Evolutionary conservation across 1,140 invertebrate genomes (phyloP).

Genomic region (Temnothorax nylanderi): DNA sequence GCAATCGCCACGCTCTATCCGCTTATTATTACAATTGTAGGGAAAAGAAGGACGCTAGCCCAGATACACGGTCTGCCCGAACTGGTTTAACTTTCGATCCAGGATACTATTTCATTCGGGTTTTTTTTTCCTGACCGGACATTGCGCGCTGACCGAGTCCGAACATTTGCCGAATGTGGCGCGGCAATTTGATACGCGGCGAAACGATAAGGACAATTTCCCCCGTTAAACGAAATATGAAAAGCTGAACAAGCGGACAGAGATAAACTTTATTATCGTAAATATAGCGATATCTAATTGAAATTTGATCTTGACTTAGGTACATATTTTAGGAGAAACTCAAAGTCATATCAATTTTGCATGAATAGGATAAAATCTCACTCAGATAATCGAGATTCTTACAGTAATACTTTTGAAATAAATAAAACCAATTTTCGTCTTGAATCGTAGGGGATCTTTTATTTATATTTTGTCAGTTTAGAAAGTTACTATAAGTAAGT

Average conservation of each 20-base stretch:
- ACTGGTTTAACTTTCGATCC: constrained; percentile 34
- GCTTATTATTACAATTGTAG: constrained; percentile 65
- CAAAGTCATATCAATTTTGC: background rate
- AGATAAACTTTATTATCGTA: constrained; percentile 10
- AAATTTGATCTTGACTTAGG: background rate
- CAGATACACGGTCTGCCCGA: constrained; percentile 8
- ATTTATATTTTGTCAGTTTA: background rate
- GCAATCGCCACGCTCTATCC: constrained; percentile 74
- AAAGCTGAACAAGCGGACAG: background rate
- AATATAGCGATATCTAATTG: background rate
- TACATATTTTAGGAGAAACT: background rate
- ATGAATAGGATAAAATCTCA: background rate
- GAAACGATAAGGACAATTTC: constrained; percentile 43
- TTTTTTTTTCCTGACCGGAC: background rate
- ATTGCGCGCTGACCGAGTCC: background rate
- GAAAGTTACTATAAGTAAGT: background rate
- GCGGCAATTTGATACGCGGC: constrained; percentile 36
- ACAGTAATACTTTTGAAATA: background rate
- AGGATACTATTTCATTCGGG: constrained; percentile 2
- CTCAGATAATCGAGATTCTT: background rate
- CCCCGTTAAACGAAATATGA: constrained; percentile 18
- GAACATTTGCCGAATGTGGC: constrained; percentile 41
- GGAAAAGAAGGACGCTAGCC: background rate
- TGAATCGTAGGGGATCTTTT: background rate
- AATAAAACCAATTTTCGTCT: background rate